These are phyloP conservation scores for Chironex yamaguchii DNA, from an alignment of 30 jellyfish, hydroid and myxozoan species.

Conservation along the genomic window DNA sequence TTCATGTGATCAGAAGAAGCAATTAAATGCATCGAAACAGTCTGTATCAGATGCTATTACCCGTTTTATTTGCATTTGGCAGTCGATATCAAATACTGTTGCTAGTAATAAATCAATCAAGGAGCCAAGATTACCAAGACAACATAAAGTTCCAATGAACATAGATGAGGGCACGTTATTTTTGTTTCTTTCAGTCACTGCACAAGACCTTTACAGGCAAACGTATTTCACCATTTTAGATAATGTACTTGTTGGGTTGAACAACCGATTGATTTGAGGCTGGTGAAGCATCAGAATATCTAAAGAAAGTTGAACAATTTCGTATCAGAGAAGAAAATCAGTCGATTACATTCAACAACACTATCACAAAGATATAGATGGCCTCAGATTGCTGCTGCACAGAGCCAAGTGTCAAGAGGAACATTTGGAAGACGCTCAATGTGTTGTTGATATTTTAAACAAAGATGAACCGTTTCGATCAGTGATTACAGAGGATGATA, in stretches of 20 bases:
- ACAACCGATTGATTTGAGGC: slow-evolving; percentile 47
- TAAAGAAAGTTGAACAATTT: slow-evolving; percentile 17
- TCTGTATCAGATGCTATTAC: slow-evolving; percentile 21
- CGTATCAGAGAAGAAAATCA: slow-evolving; percentile 46
- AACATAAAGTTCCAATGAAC: slow-evolving; percentile 38
- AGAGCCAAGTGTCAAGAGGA: not conserved
- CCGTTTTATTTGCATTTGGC: no score
- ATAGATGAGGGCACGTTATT: slow-evolving; percentile 25
- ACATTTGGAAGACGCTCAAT: not conserved
- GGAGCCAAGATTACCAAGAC: slow-evolving; percentile 57
- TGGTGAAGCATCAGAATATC: slow-evolving; percentile 51
- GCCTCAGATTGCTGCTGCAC: not conserved
- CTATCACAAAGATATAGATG: slow-evolving; percentile 11
- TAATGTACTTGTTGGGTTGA: slow-evolving; percentile 31
- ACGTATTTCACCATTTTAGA: not conserved
- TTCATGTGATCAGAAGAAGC: slow-evolving; percentile 33
- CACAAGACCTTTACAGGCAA: slow-evolving; percentile 23
- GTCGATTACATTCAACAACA: slow-evolving; percentile 30
- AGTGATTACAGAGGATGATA: not conserved
- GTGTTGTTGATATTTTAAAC: not conserved
- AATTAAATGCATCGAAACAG: slow-evolving; percentile 35
- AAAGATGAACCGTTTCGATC: not conserved
- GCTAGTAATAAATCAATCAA: slow-evolving; percentile 4
- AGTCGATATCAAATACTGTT: slow-evolving; percentile 24
- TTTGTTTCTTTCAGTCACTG: slow-evolving; percentile 34